phyloP scores from a whole-genome alignment of 1,140 invertebrate genomes.

The Sitophilus oryzae region DNA sequence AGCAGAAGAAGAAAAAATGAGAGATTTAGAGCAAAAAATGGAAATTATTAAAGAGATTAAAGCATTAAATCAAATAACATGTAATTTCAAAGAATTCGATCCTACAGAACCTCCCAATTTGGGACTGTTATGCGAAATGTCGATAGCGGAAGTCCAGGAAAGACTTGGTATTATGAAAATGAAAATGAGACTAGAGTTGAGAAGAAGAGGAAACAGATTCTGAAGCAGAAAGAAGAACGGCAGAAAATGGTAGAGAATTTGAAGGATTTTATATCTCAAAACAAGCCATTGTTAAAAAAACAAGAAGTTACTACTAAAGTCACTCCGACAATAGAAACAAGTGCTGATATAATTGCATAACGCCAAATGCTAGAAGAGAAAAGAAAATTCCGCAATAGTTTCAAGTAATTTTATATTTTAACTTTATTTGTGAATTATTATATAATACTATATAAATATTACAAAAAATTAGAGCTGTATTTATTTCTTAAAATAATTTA shows the following conservation, averaged over 20 bases:
- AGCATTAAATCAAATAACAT: constrained; percentile 41
- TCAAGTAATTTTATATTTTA: not conserved
- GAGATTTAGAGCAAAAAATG: constrained; percentile 47
- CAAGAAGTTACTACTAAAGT: not conserved
- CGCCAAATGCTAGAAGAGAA: constrained; percentile 13
- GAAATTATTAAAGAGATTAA: constrained; percentile 52
- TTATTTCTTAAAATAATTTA: too few species aligned
- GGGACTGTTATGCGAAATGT: constrained; percentile 55
- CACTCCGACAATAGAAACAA: not conserved
- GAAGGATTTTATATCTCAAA: constrained; percentile 34
- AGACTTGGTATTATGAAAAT: constrained; percentile 46
- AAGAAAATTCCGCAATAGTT: not conserved
- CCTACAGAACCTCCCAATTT: constrained; percentile 49
- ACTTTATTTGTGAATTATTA: not conserved
- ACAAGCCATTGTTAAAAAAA: not conserved
- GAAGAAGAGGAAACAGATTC: constrained; percentile 39
- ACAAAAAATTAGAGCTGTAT: too few species aligned
- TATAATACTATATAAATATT: too few species aligned
- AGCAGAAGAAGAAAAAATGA: constrained; percentile 44
- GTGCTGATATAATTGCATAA: constrained; percentile 3
- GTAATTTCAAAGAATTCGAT: constrained; percentile 47
- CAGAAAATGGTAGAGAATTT: constrained; percentile 33
- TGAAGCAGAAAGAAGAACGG: constrained; percentile 32
- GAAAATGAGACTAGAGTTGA: constrained; percentile 47
- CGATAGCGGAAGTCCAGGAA: constrained; percentile 51